phyloP scores from a whole-genome alignment of 1,140 invertebrate species.

The Anadara kagoshimensis region DNA sequence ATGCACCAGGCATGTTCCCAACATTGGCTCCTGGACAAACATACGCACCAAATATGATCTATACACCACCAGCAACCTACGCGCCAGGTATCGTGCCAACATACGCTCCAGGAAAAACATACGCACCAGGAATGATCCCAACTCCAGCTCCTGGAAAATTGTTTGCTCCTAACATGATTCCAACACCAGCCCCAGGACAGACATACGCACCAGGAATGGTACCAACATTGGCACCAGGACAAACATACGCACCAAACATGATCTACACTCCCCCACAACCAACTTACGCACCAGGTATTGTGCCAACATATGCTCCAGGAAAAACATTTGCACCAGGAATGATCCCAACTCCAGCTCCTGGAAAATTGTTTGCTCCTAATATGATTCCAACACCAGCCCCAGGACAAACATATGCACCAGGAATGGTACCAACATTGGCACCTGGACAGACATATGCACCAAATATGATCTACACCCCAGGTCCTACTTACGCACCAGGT shows the following conservation, averaged over 20 bases:
- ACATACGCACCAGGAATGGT: not conserved
- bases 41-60: not conserved
- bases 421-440: not conserved
- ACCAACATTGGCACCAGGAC: not conserved
- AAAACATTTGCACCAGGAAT: too few relatives aligned
- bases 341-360: too few relatives aligned
- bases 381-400: not conserved
- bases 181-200: conserved; percentile 3
- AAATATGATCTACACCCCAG: conserved; percentile 11
- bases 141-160: conserved; percentile 2
- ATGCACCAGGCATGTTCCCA: not conserved
- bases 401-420: not conserved
- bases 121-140: too few relatives aligned
- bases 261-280: too few relatives aligned
- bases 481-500: too few relatives aligned
- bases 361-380: too few relatives aligned
- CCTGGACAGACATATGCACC: not conserved
- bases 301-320: too few relatives aligned
- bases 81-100: conserved; percentile 3
- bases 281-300: too few relatives aligned
- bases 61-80: not conserved
- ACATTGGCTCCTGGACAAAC: not conserved
- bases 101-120: too few relatives aligned
- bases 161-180: not conserved
- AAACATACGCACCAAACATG: too few relatives aligned